phyloP scores from a whole-genome alignment of 2,888 invertebrate genomes.

The Plutella xylostella region DNA sequence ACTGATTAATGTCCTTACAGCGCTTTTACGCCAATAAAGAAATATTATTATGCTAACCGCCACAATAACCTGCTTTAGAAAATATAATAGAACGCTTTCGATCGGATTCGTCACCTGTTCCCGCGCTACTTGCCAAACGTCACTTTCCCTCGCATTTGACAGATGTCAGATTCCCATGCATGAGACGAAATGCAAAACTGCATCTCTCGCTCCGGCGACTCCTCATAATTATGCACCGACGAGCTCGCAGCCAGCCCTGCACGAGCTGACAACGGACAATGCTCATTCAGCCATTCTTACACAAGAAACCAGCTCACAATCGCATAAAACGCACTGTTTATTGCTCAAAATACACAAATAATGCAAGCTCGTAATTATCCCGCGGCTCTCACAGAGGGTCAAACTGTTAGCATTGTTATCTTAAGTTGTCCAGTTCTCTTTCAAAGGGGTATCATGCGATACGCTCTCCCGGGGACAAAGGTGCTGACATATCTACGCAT shows the following conservation, averaged over 20 bases:
- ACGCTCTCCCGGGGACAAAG: constrained; percentile 41
- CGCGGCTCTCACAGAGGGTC: constrained; percentile 35
- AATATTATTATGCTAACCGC: not conserved
- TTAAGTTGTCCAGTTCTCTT: constrained; percentile 49
- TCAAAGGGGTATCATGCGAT: constrained; percentile 53
- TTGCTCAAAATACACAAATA: constrained; percentile 70
- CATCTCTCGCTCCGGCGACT: constrained; percentile 40
- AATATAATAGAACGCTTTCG: not conserved
- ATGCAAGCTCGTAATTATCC: constrained; percentile 37
- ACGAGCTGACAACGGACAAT: constrained; percentile 69
- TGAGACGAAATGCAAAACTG: constrained; percentile 6
- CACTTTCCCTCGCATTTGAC: constrained; percentile 43
- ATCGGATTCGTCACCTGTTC: constrained; percentile 32
- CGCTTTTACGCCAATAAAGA: not conserved
- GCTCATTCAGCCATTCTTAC: constrained; percentile 60
- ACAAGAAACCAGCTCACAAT: constrained; percentile 56
- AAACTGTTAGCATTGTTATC: constrained; percentile 55
- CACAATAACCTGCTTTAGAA: too few species aligned
- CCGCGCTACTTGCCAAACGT: constrained; percentile 29
- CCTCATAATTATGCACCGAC: constrained; percentile 62
- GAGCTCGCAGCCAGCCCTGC: constrained; percentile 57
- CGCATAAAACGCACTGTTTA: constrained; percentile 69
- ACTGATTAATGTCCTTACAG: not conserved
- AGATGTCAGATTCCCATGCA: constrained; percentile 39
- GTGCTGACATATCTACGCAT: constrained; percentile 59